A percentile compares a stretch with the other conserved stretches of the same genome.
phyloP scores from a whole-genome alignment of 1,140 invertebrate genomes.

The Aphidius gifuensis region DNA sequence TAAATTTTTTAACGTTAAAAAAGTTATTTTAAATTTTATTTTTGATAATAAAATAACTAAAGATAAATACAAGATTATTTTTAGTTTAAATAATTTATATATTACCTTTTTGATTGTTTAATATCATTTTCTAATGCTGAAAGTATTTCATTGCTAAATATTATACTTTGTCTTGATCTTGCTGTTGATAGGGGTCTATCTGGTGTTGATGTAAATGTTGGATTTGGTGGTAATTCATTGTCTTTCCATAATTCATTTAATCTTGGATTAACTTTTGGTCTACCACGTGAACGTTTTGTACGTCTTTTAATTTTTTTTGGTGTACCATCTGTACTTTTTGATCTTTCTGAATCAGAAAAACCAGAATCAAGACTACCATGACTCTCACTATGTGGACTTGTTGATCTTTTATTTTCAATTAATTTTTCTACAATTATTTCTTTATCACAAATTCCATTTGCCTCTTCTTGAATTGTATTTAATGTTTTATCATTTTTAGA shows the following conservation, averaged over 20 bases:
- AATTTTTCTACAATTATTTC: not conserved
- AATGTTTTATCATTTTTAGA: no score
- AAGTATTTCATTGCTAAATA: not conserved
- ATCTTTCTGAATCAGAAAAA: conserved; percentile 55
- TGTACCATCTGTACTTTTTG: conserved; percentile 28
- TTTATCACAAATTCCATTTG: no score
- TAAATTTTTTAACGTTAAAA: no score
- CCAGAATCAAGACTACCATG: conserved; percentile 56
- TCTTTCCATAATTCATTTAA: conserved; percentile 30
- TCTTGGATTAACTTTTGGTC: conserved; percentile 15
- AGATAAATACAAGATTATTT: no score
- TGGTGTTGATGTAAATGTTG: conserved; percentile 44
- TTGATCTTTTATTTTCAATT: not conserved
- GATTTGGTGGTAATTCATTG: conserved; percentile 28
- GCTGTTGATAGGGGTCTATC: conserved; percentile 23
- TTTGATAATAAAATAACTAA: no score
- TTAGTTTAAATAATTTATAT: no score
- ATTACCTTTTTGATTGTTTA: no score
- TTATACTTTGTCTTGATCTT: conserved; percentile 4
- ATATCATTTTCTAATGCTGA: no score
- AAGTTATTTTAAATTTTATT: no score
- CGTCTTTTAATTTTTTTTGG: conserved; percentile 23
- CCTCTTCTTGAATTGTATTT: no score
- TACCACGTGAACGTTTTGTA: conserved; percentile 21
- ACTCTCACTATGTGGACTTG: conserved; percentile 31